Base-by-base conservation (phyloP, 2,797 vertebrate genomes). In the Spheniscus humboldti region DNA sequence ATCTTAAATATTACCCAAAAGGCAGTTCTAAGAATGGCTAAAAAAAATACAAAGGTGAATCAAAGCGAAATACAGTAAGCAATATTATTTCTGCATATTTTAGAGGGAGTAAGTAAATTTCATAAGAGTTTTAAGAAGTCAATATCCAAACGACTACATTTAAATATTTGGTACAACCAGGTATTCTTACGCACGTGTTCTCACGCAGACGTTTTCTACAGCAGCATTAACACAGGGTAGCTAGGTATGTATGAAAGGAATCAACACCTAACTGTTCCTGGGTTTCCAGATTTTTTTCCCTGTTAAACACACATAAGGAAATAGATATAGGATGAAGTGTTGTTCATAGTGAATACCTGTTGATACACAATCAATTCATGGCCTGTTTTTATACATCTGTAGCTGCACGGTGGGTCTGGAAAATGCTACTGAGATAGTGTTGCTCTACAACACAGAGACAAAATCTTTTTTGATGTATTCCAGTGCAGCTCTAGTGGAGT, bases 321-420 rank as follows among this genome's bases (percentile, higher is more conserved):
- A 74, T 0, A 31, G 31, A 15, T 13, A 23, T 0, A 64, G 81
- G 33, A 30, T 12, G 33, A 45, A 83, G 19, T 3, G 4, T 1
- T 43, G 18, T 19, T 84, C 20, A 2, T 0, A 28, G 27, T 2
- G 31, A 94, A 76, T 35, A 62, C 33, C 62, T 81, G 69, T 7
- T 66, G 56, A 18, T 13, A 71, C 41, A 55, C 35, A 68, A 47
- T 4, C 55, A 9, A 4, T 52, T 67, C 50, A 7, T 0, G 5
- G 37, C 28, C 82, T 41, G 11, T 2, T 74, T 76, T 67, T 4
- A 18, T 17, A 45, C 22, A 23, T 28, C 59, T 11, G 6, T 7
- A 73, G 53, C 28, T 41, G 48, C 27, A 6, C 0, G 1, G 33
- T 4, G n/a, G 57, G 11, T 31, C 47, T 45, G 50, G 5, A 17